Percentiles rank a stretch among this genome's conserved stretches.
phyloP scores from a whole-genome alignment of 30 jellyfish, hydroid and myxozoan genomes.

The Pelagia noctiluca region DNA sequence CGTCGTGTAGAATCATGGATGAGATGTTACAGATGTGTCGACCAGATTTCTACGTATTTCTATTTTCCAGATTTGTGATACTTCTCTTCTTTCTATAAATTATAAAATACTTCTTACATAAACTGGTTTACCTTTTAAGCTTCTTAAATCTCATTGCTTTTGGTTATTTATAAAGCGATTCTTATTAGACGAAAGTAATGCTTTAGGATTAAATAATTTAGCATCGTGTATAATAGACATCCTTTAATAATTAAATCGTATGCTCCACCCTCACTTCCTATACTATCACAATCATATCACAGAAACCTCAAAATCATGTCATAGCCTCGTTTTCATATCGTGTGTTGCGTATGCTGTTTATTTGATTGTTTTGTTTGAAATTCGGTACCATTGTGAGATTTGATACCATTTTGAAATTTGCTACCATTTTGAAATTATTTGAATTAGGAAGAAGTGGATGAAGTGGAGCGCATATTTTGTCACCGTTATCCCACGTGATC shows the following conservation, averaged over 20 bases:
- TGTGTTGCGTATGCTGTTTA: slow-evolving; percentile 27
- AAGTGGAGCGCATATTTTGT: slow-evolving; percentile 87
- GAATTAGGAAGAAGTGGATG: slow-evolving; percentile 90
- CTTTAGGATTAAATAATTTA: background rate
- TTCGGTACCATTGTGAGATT: too few species aligned
- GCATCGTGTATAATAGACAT: too few species aligned
- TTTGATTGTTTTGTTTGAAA: background rate
- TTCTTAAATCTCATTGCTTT: too few species aligned
- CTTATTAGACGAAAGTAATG: background rate
- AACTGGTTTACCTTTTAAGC: background rate
- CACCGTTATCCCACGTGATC: slow-evolving; percentile 81
- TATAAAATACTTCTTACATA: background rate
- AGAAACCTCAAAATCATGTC: slow-evolving; percentile 1
- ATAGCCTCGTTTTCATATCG: slow-evolving; percentile 77
- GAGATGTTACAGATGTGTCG: too few species aligned
- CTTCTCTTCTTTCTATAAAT: background rate
- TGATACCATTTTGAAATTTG: slow-evolving; percentile 19
- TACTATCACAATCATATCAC: background rate
- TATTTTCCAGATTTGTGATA: background rate
- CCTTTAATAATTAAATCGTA: too few species aligned
- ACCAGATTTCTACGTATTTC: too few species aligned
- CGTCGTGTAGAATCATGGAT: too few species aligned
- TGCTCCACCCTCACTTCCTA: background rate
- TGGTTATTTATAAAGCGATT: too few species aligned
- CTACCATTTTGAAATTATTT: slow-evolving; percentile 78